A percentile compares a stretch with the other conserved stretches of the same genome.
phyloP scores from a whole-genome alignment of 2,113 vertebrate genomes.

The Diadophis punctatus region DNA sequence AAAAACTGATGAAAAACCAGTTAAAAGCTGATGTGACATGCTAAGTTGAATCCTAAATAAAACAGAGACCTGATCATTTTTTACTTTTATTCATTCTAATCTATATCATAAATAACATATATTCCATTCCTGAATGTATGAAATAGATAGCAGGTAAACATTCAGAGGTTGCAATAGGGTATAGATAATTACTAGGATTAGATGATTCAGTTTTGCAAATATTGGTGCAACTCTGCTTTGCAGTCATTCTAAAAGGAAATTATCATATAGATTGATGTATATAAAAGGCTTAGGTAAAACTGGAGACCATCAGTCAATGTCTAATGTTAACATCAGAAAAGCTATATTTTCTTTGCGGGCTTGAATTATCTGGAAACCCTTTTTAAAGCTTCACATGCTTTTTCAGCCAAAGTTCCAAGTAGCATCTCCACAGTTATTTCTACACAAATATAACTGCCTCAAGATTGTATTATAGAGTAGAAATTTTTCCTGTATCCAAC shows the following conservation, averaged over 20 bases:
- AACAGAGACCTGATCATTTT: background rate
- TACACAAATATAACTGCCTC: background rate
- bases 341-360: background rate
- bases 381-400: background rate
- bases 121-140: background rate
- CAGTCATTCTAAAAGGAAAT: background rate
- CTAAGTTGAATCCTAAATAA: background rate
- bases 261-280: background rate
- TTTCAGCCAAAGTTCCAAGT: background rate
- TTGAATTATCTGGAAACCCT: background rate
- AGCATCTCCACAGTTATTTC: background rate
- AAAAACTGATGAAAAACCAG: background rate
- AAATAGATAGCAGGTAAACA: background rate
- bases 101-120: background rate
- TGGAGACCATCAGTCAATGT: background rate
- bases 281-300: background rate
- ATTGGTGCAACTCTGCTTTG: background rate
- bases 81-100: background rate
- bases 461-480: background rate
- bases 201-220: background rate
- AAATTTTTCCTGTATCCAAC: background rate
- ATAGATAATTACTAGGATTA: background rate
- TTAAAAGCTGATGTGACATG: background rate
- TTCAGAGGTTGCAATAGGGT: background rate
- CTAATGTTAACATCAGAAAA: background rate